Evolutionary conservation across 2,888 invertebrate species (phyloP), one percentile per base, ranked within the genome.

Genomic region (Apamea epomidion): DNA sequence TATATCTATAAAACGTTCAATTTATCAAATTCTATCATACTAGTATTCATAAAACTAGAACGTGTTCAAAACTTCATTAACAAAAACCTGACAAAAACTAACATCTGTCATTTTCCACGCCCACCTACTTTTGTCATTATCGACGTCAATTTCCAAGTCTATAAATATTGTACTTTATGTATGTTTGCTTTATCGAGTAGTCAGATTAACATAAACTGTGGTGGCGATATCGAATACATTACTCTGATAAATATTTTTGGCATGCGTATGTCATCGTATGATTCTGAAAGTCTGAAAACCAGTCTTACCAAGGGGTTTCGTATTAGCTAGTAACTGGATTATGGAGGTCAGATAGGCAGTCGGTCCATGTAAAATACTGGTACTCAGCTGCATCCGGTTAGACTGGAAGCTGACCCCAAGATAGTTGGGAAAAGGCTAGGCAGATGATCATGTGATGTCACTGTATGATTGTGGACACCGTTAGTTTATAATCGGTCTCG

Each of bases 51-150:
- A 51, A 74, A 45, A 58, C 25, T 29, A 45, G 14, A 45, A 83
- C n/a, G 32, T 74, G 70, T 37, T 71, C 29, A 48, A 77, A 67
- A 76, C 32, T 78, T 74, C 58, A 48, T 74, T 62, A 74, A 14
- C 21, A 54, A 48, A 71, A 82, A n/a, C n/a, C 71, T 62, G 70
- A 14, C 21, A 54, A 48, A 76, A 68, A 79, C 51, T n/a, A 21
- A 3, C 85, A 84, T 45, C 75, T 82, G 64, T 2, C 45, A 62
- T 16, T 76, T 74, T 72, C 76, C 86, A 86, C 85, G 85, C 85
- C 83, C 80, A 68, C 85, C 21, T 60, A 80, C 8, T 68, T 82
- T 64, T 68, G 45, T 74, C 58, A 74, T 42, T 69, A 83, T 65
- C 75, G 65, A 82, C 72, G 73, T 75, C 76, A 86, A 45, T 48